Base-by-base conservation (phyloP, 2,797 vertebrate species). In the Distichodus sexfasciatus region DNA sequence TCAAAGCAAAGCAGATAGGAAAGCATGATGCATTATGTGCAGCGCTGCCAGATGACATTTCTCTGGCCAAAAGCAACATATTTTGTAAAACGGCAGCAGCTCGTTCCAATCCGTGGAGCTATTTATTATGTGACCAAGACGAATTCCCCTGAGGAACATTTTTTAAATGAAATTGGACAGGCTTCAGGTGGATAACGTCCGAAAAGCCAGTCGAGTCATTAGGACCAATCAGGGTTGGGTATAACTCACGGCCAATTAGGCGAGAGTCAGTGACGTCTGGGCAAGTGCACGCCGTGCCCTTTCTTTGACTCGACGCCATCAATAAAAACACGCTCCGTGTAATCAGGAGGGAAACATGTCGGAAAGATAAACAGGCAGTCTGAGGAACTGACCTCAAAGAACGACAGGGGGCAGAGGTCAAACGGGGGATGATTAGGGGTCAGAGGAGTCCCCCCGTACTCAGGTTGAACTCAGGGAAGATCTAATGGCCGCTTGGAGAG, bases 341-440 rank as follows among this genome's bases (percentile, higher is more conserved):
- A 76, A 69, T 84, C 81, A 80, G 79, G 83, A 82, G 86, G 85
- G 79, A 84, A 84, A 76, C 31, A 23, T 48, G 77, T 19, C 69
- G 48, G 76, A 79, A 83, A 83, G 77, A 81, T 75, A 85, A 86
- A 83, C 82, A 86, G 68, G 72, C 82, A 74, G 70, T 83, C 71
- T 17, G 43, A 44, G 50, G 51, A 66, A 46, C n/a, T 50, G 51
- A 73, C 70, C 57, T 64, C 36, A 48, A 67, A 66, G 62, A 48
- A 48, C 9, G n/a, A n/a, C n/a, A 35, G 66, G 77, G 75, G 81
- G 72, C 65, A 35, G 62, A 63, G 67, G 68, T 70, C 64, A 82
- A 79, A 81, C 71, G 74, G 75, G 75, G 75, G 81, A 84, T 85
- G 83, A 88, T 87, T 83, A 71, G 78, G 46, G 89, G 86, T 90